Base-by-base conservation (phyloP, 2,888 invertebrate species). In the Meghimatium bilineatum region DNA sequence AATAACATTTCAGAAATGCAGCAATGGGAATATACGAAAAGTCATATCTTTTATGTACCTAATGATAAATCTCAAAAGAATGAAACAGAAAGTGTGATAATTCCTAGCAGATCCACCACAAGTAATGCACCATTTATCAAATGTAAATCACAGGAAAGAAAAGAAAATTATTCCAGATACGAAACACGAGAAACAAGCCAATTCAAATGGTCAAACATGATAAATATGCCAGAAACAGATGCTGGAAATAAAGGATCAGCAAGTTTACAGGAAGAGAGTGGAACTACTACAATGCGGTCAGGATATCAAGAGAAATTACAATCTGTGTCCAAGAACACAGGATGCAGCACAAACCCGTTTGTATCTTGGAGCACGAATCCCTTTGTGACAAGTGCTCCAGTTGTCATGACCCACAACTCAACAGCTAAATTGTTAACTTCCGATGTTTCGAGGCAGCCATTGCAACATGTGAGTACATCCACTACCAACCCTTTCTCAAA, bases 301-400 rank as follows among this genome's bases (percentile, higher is more conserved):
- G n/a, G 10, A 38, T 1, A 26, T 44, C 14, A 10, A n/a, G 72
- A 74, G 29, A 74, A 74, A 20, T n/a, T 29, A 32, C 72, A 74
- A 8, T 74, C 49, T 23, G 72, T 20, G 34, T 32, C 72, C 10
- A 74, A n/a, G 1, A 44, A 29, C 32, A 49, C 72, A 10, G 8
- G 20, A n/a, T 10, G 8, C 49, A n/a, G 10, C 49, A 74, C 72
- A 74, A 74, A 74, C 36, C 72, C 72, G 5, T 74, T 74, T 29
- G 34, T n/a, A 20, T 49, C 44, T 26, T 36, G 29, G 29, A 29
- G 3, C n/a, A 74, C 49, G 6, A 74, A 74, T n/a, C 72, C 72
- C 5, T 74, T 74, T 74, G 36, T 49, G 29, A 29, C 72, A 29
- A 29, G 72, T 23, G 72, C 49, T 12, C 72, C 72, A 49, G 14